These are phyloP conservation scores for Machimus rusticus DNA, from an alignment of 2,888 invertebrate genomes.

Conservation along the genomic window DNA sequence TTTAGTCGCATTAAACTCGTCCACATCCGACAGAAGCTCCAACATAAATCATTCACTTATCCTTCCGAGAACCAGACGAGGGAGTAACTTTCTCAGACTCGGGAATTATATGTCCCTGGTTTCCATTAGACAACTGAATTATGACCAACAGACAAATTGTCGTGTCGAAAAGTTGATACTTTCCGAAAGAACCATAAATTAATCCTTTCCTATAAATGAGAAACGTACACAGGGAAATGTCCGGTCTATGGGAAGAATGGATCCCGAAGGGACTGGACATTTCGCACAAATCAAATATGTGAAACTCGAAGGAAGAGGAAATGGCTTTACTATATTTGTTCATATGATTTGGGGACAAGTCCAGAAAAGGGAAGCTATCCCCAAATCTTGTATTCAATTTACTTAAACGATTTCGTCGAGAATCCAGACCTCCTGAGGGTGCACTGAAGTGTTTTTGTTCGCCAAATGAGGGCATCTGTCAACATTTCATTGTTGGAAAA, in stretches of 20 bases:
- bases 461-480: conserved; percentile 36
- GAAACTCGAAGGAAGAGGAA: conserved; percentile 1
- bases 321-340: conserved; percentile 31
- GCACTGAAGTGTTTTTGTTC: conserved; percentile 36
- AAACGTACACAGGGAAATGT: conserved; percentile 22
- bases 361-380: conserved; percentile 6
- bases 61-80: neutral
- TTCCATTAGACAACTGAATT: neutral
- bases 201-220: conserved; percentile 21
- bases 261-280: neutral
- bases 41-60: neutral
- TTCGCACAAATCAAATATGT: conserved; percentile 38
- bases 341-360: conserved; percentile 32
- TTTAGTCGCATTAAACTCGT: neutral
- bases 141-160: neutral
- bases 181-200: conserved; percentile 18
- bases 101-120: neutral
- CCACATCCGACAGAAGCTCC: neutral
- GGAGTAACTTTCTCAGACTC: neutral
- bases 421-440: conserved; percentile 1
- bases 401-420: conserved; percentile 35
- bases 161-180: neutral
- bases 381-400: conserved; percentile 36
- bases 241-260: neutral
- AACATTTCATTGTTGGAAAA: conserved; percentile 30